Percentiles rank a stretch among this genome's conserved stretches.
phyloP scores from a whole-genome alignment of 2,888 invertebrate species.

The Portevinia maculata region DNA sequence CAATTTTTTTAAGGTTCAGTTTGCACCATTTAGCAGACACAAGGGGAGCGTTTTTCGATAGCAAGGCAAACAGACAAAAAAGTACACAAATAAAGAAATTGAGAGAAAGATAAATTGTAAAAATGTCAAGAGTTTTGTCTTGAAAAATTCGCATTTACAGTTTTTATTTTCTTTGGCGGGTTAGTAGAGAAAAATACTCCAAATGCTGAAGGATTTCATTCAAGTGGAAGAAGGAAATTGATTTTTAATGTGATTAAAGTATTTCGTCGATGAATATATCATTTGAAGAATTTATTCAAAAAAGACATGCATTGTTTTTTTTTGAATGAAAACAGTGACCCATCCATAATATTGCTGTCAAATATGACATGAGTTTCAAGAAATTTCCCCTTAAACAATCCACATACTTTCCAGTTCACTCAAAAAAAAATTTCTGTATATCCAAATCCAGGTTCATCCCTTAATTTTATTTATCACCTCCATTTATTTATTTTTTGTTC shows the following conservation, averaged over 20 bases:
- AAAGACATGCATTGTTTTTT: too few species aligned
- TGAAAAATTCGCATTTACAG: slow-evolving; percentile 18
- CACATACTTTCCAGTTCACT: not conserved
- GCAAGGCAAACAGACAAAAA: too few species aligned
- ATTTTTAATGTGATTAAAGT: slow-evolving; percentile 63
- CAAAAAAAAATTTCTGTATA: too few species aligned
- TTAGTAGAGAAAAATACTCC: slow-evolving; percentile 4
- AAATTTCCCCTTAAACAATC: not conserved
- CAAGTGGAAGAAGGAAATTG: slow-evolving; percentile 57
- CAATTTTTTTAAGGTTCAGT: slow-evolving; percentile 32
- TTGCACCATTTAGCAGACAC: slow-evolving; percentile 41
- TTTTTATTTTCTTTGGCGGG: slow-evolving; percentile 10
- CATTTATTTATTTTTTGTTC: slow-evolving; percentile 11
- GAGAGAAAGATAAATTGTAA: slow-evolving; percentile 36
- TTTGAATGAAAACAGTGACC: too few species aligned
- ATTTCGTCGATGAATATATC: slow-evolving; percentile 36
- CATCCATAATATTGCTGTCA: not conserved
- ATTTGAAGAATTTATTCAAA: not conserved
- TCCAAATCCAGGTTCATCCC: slow-evolving; percentile 28
- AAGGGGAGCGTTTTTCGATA: not conserved
- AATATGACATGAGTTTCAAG: not conserved
- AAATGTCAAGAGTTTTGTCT: slow-evolving; percentile 58
- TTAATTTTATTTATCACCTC: slow-evolving; percentile 59
- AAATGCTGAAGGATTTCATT: slow-evolving; percentile 42
- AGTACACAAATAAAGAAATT: not conserved